Evolutionary conservation across 2,113 vertebrate genomes (phyloP).

Genomic region (Plotosus lineatus): DNA sequence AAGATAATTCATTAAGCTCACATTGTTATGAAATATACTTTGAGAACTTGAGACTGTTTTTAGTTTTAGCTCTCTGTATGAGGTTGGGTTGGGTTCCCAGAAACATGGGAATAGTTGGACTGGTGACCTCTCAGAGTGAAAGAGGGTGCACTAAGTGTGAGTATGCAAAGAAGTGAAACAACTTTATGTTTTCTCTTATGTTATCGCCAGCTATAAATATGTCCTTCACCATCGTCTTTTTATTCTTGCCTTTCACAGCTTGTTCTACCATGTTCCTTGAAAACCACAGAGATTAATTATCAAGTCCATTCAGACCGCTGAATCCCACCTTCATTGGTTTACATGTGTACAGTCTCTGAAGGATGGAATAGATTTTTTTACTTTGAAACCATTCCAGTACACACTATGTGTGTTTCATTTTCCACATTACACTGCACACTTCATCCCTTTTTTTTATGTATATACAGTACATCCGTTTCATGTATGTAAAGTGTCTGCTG

Average conservation of each 20-base stretch:
- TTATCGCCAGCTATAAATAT: background rate
- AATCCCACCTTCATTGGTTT: background rate
- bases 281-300: too few relatives aligned
- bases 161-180: background rate
- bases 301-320: background rate
- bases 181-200: background rate
- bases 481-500: background rate
- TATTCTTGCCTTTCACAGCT: too few relatives aligned
- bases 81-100: too few relatives aligned
- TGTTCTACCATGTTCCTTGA: too few relatives aligned
- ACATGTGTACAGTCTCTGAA: background rate
- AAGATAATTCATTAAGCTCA: too few relatives aligned
- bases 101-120: too few relatives aligned
- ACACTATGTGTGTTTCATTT: background rate
- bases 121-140: background rate
- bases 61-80: too few relatives aligned
- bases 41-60: too few relatives aligned
- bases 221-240: background rate
- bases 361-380: background rate
- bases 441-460: background rate
- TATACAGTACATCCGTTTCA: background rate
- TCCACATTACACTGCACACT: background rate
- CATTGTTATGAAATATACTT: too few relatives aligned
- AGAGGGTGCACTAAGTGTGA: background rate
- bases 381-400: background rate